Evolutionary conservation across 2,888 invertebrate species (phyloP).

Genomic region (Thymelicus sylvestris): DNA sequence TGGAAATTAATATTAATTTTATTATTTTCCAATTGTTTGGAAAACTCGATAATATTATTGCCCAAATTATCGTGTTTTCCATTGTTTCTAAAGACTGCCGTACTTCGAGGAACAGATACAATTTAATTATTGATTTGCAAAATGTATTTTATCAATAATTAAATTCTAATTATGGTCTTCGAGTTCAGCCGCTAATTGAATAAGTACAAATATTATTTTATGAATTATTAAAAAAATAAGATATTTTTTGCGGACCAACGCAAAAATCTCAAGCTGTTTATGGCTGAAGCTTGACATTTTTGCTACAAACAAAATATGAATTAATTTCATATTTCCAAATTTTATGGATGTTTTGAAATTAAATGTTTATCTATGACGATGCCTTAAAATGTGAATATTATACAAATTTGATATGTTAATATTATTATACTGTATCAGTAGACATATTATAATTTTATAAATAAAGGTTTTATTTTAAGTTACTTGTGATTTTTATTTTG

Average conservation of each 20-base stretch:
- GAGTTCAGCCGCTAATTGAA: constrained; percentile 16
- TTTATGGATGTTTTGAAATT: constrained; percentile 29
- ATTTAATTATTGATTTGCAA: constrained; percentile 4
- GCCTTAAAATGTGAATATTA: constrained; percentile 67
- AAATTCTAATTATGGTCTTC: neutral
- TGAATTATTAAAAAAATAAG: constrained; percentile 20
- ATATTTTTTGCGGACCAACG: constrained; percentile 42
- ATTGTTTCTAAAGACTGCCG: constrained; percentile 32
- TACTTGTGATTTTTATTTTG: constrained; percentile 59
- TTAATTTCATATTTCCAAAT: constrained; percentile 25
- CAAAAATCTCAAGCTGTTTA: constrained; percentile 77
- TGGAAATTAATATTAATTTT: constrained; percentile 12
- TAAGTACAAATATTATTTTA: constrained; percentile 39
- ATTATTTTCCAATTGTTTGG: constrained; percentile 38
- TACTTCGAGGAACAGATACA: neutral
- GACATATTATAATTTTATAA: constrained; percentile 64
- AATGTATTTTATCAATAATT: neutral
- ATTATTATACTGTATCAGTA: constrained; percentile 56
- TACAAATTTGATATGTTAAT: constrained; percentile 69
- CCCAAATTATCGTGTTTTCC: constrained; percentile 48
- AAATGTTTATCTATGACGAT: constrained; percentile 54
- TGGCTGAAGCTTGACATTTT: constrained; percentile 83
- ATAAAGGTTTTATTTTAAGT: constrained; percentile 81
- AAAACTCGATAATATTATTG: constrained; percentile 46
- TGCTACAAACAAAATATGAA: constrained; percentile 45